Evolutionary conservation across 1,140 invertebrate species (phyloP).

Genomic region (Gyrodactylus bullatarudis): DNA sequence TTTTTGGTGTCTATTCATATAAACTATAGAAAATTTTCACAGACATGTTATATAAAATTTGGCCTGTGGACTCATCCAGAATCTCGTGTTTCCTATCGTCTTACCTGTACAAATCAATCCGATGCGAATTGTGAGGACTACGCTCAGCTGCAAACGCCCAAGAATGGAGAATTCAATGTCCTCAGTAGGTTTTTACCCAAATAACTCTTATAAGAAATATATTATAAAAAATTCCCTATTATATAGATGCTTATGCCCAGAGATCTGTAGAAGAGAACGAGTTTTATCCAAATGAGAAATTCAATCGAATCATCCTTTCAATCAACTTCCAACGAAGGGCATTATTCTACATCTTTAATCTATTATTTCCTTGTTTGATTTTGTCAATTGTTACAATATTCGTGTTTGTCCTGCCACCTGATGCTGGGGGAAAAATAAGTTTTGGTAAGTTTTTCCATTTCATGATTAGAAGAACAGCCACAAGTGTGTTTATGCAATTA

Average conservation of each 20-base stretch:
- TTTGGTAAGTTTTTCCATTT: constrained; percentile 10
- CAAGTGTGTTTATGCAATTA: constrained; percentile 13
- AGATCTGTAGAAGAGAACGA: background rate
- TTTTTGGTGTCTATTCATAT: too few relatives aligned
- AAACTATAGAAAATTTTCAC: too few relatives aligned
- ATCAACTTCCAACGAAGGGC: constrained; percentile 73
- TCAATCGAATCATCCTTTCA: constrained; percentile 3
- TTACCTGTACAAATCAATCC: background rate
- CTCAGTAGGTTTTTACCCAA: background rate
- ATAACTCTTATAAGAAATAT: background rate
- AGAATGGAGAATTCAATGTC: background rate
- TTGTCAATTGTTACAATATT: constrained; percentile 86
- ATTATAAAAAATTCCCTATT: background rate
- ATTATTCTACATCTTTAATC: constrained; percentile 92
- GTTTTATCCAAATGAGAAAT: background rate
- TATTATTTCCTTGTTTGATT: constrained; percentile 83
- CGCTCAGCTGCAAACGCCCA: background rate
- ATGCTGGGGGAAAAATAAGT: constrained; percentile 56
- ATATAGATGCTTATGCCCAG: background rate
- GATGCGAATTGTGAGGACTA: background rate
- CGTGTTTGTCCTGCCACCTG: constrained; percentile 75
- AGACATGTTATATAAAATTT: background rate
- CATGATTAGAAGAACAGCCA: background rate
- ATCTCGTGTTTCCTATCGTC: background rate
- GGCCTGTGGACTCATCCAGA: background rate